Conservation (phyloP, 2,113 vertebrate species). For the Cichladusa arquata region DNA sequence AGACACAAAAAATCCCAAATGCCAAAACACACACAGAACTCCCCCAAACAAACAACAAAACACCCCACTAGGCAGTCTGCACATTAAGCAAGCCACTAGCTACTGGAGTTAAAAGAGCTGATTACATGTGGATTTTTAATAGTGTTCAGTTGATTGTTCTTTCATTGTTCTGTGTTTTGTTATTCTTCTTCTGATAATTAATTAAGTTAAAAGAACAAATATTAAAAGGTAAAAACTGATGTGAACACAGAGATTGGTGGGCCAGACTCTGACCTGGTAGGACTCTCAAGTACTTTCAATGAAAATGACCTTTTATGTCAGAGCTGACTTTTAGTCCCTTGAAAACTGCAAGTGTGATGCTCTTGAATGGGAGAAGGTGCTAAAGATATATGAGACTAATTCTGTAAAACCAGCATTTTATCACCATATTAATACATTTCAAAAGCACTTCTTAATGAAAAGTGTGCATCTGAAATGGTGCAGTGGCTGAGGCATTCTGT, state of each 20-base stretch:
- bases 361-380: background rate
- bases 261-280: background rate
- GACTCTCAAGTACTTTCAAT: background rate
- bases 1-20: background rate
- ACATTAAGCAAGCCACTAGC: background rate
- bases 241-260: background rate
- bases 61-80: background rate
- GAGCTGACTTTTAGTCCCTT: background rate
- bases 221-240: background rate
- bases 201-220: background rate
- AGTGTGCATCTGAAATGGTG: background rate
- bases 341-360: background rate
- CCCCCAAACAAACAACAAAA: background rate
- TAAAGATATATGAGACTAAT: background rate
- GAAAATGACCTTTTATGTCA: background rate
- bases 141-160: background rate
- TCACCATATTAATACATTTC: background rate
- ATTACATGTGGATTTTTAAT: background rate
- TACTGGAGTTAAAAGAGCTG: background rate
- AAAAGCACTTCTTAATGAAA: background rate
- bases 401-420: background rate
- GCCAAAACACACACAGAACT: background rate
- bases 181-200: background rate
- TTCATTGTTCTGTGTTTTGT: background rate
- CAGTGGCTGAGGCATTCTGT: background rate